A percentile compares a stretch with the other conserved stretches of the same genome.
These are phyloP conservation scores for Vidua chalybeata DNA, from an alignment of 2,113 vertebrate species.

Conservation along the genomic window DNA sequence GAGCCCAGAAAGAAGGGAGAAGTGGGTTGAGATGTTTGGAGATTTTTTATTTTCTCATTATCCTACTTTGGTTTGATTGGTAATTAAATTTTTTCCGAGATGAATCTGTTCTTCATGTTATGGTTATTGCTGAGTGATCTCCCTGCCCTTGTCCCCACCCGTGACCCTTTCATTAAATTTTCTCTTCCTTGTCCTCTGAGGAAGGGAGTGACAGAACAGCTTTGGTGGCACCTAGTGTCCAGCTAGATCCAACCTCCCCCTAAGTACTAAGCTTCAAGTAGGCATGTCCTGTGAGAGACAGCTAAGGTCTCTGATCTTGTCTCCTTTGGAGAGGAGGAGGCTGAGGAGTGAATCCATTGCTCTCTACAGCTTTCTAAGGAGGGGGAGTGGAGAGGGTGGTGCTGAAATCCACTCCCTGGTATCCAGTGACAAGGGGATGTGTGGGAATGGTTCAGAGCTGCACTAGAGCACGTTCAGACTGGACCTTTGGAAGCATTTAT, in stretches of 20 bases:
- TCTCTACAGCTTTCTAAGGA: not conserved
- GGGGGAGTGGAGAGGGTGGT: rapidly evolving
- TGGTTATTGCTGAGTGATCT: not conserved
- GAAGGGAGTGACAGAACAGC: not conserved
- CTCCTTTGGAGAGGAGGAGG: not conserved
- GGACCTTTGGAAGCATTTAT: not conserved
- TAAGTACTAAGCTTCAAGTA: not conserved
- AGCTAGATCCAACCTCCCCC: not conserved
- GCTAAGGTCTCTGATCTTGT: not conserved
- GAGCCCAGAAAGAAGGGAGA: not conserved
- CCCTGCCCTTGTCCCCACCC: not conserved
- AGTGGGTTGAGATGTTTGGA: not conserved
- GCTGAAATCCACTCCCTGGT: not conserved
- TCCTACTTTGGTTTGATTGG: not conserved
- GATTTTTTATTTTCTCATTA: not conserved
- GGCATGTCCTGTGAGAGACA: not conserved
- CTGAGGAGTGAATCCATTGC: not conserved
- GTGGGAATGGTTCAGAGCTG: not conserved
- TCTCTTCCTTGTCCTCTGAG: not conserved
- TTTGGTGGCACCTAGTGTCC: not conserved
- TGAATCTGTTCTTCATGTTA: not conserved
- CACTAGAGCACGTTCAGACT: not conserved
- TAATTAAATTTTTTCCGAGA: not conserved
- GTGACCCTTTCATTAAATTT: not conserved
- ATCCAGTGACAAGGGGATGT: not conserved